Base-by-base conservation (phyloP, 2,113 vertebrate species). In the Salvelinus sp. region DNA sequence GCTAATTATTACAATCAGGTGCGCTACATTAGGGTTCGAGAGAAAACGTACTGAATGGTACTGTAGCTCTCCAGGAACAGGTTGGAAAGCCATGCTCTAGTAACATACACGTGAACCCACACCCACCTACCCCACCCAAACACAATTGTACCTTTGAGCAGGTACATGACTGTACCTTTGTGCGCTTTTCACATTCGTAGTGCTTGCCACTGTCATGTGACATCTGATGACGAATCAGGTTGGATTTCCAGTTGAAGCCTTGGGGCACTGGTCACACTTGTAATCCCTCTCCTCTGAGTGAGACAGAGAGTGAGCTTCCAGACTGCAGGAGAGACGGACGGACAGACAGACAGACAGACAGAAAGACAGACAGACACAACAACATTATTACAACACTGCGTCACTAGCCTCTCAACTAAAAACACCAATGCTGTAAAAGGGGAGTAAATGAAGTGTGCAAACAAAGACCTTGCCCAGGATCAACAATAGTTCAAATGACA, bases 221-320 rank as follows among this genome's bases (percentile, higher is more conserved):
- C 97, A 99, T 98, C 89, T 99, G 98, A 93, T 99, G 98, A 69
- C 98, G 96, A 80, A 99, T 99, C 91, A 99, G 94, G 93, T 99
- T 99, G 74, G 97, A 99, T 89, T 99, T 99, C 98, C 98, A 99
- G 96, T 99, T 99, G 94, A 99, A 99, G 74, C 98, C 91, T 99
- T 99, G 84, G 98, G 97, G 47, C 98, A 99, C 91, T 97, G 96
- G 91, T 97, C 95, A 72, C 97, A 97, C 90, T 96, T 98, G 81
- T 98, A 99, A 87, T 99, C 97, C 1, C 97, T 86, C 87, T 98
- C 97, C 84, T 99, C 97, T 0, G 95, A 96, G 91, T 98, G 96
- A 1, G 95, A 96, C 85, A 97, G 90, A 87, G 95, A 93, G 88
- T 99, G 98, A 81, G 96, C 95, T 91, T 99, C 97, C 92, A 99